Evolutionary conservation across 2,113 vertebrate genomes (phyloP), one percentile per base, ranked within the genome.

Genomic region (Sminthopsis crassicaudata): DNA sequence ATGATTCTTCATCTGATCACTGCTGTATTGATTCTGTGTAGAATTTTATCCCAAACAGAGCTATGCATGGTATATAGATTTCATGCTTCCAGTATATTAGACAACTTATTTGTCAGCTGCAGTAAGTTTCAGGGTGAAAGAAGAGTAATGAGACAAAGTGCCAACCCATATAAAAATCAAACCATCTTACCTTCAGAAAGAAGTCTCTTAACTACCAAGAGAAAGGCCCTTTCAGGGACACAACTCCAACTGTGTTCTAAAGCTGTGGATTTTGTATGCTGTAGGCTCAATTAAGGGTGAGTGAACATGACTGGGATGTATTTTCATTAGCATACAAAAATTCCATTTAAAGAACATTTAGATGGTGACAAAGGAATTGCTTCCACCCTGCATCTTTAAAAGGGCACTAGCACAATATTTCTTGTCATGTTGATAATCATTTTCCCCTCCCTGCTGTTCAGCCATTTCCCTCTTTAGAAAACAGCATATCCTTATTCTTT

Each of bases 321-420:
- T 54, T 91, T 93, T 51, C 30, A 97, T 96, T 96, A 97, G 89
- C 23, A 95, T 11, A 91, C 30, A 96, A 96, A 94, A 60, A 91
- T 1, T 19, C 91, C 2, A 97, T 95, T 50, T 91, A 95, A 96
- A 42, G 91, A 95, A 91, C 53, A 91, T 53, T 94, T 93, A 42
- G 67, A 14, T 94, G 92, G 24, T 60, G 53, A 95, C 36, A 96
- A 89, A 36, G 94, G 89, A 95, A 96, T 88, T 23, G 52, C 92
- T 95, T 97, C 30, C 92, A 30, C 55, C 92, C 22, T 93, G 48
- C 91, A 97, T 96, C 94, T 89, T 96, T 96, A 92, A 96, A 98
- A 98, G 54, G 95, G 42, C 95, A 95, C 46, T 46, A 22, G 90
- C 0, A 8, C 88, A 89, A 4, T 92, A 96, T 94, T 98, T 96